These are phyloP conservation scores for Magallana angulata DNA, from an alignment of 1,140 invertebrate species.

Conservation along the genomic window DNA sequence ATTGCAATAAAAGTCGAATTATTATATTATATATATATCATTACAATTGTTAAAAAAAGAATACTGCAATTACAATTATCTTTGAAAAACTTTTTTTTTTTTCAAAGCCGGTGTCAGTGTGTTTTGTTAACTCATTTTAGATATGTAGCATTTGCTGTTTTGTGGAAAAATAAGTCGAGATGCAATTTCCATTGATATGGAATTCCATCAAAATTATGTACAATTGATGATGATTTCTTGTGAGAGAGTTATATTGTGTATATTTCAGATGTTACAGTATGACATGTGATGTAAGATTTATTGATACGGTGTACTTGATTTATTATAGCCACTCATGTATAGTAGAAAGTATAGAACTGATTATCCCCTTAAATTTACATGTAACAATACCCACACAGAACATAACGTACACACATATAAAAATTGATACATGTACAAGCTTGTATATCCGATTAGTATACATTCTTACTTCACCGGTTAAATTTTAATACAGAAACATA, in stretches of 20 bases:
- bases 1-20: neutral
- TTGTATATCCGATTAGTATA: neutral
- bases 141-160: neutral
- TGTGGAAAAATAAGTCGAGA: neutral
- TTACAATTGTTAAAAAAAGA: neutral
- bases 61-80: constrained; percentile 3
- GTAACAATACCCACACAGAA: neutral
- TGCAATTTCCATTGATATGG: neutral
- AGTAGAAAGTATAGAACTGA: neutral
- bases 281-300: neutral
- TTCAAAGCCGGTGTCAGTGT: constrained; percentile 17
- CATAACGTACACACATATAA: neutral
- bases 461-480: too few relatives aligned
- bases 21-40: neutral
- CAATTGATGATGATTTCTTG: neutral
- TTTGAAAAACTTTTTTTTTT: constrained; percentile 33
- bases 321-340: constrained; percentile 6
- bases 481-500: too few relatives aligned
- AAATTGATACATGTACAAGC: neutral
- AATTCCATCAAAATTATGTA: neutral
- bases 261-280: neutral
- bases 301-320: neutral
- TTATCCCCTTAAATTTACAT: neutral
- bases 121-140: neutral
- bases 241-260: neutral